Evolutionary conservation across 2,797 vertebrate genomes (phyloP).

Genomic region (Adrianichthys oophorus): DNA sequence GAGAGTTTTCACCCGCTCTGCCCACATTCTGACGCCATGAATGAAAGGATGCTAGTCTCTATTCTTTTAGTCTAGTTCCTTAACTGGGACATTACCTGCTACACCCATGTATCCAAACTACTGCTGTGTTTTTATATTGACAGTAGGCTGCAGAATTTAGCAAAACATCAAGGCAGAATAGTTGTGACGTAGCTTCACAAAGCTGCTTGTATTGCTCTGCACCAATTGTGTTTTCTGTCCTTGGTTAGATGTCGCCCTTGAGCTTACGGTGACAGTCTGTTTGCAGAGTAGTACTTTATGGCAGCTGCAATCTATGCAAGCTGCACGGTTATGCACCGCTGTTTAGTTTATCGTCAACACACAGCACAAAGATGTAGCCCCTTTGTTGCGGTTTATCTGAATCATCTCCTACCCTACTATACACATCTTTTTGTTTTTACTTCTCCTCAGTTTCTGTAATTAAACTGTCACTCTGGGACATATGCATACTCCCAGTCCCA

Average conservation of each 20-base stretch:
- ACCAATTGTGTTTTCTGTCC: constrained; percentile 1
- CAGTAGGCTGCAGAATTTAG: not conserved
- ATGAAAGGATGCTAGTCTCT: no score
- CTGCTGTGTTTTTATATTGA: not conserved
- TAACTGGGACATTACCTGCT: no score
- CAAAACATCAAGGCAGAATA: not conserved
- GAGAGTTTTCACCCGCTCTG: no score
- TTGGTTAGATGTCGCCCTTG: not conserved
- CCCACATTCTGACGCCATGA: no score
- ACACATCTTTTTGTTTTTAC: not conserved
- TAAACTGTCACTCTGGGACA: constrained; percentile 4
- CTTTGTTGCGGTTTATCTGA: constrained; percentile 25
- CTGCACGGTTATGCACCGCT: not conserved
- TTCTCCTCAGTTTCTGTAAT: constrained; percentile 3
- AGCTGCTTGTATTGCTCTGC: not conserved
- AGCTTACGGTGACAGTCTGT: not conserved
- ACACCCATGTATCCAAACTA: no score
- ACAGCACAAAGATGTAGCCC: constrained; percentile 10
- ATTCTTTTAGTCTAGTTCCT: no score
- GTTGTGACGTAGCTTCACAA: not conserved
- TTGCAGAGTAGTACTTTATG: constrained; percentile 3
- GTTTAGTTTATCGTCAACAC: constrained; percentile 30
- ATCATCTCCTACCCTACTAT: constrained; percentile 1
- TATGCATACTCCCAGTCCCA: not conserved
- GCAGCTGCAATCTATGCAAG: constrained; percentile 1